Conservation (phyloP, 2,113 vertebrate genomes). For the Holacanthus passer region DNA sequence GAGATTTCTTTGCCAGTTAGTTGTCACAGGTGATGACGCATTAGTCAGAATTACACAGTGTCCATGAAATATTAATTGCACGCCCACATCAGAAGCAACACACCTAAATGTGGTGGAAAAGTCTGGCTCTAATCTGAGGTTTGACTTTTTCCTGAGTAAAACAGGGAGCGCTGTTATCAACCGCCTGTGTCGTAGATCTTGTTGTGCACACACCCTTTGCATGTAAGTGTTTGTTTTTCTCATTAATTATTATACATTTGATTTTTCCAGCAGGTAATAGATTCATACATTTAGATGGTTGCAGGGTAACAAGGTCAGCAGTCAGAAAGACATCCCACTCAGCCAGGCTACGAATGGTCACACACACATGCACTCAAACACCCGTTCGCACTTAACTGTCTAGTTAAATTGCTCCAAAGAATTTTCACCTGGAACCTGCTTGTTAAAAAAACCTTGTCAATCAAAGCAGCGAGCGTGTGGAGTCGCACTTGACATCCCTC, state of each 20-base stretch:
- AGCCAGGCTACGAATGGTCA: neutral
- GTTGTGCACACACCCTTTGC: neutral
- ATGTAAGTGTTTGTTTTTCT: neutral
- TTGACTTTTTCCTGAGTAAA: constrained; percentile 12
- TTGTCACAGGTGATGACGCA: constrained; percentile 43
- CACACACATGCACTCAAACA: neutral
- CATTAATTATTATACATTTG: neutral
- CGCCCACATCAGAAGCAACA: constrained; percentile 3
- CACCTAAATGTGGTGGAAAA: neutral
- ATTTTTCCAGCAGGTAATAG: neutral
- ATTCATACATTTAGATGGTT: constrained; percentile 2
- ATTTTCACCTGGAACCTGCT: constrained; percentile 24
- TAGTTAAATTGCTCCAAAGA: too few relatives aligned
- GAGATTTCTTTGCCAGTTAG: constrained; percentile 43
- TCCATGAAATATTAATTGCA: constrained; percentile 37
- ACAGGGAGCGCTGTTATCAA: neutral
- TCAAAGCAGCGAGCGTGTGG: neutral
- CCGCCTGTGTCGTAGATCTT: neutral
- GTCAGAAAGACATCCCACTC: neutral
- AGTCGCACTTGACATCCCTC: constrained; percentile 69
- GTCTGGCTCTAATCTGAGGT: neutral
- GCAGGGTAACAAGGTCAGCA: neutral
- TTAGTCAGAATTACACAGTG: constrained; percentile 19
- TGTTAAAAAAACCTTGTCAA: constrained; percentile 27
- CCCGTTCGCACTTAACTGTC: constrained; percentile 2